Percentiles rank a stretch among this genome's conserved stretches.
Conservation (phyloP, 2,888 invertebrate genomes). For the Tenthredo scrophulariae region DNA sequence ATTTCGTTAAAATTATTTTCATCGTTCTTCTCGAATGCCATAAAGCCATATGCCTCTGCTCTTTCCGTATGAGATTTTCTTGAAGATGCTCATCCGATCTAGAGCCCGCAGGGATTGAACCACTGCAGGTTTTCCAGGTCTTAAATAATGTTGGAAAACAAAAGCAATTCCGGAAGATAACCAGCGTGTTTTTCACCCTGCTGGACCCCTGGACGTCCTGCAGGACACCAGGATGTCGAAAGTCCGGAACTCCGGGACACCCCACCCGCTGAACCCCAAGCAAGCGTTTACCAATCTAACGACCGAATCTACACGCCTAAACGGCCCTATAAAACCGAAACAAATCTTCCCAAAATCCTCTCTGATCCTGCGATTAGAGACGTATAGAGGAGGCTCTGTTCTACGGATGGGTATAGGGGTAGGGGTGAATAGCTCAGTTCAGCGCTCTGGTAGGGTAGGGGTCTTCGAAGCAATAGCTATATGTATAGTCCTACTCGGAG, state of each 20-base stretch:
- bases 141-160: conserved; percentile 46
- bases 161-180: conserved; percentile 32
- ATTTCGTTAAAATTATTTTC: neutral
- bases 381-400: conserved; percentile 51
- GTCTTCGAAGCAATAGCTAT: conserved; percentile 24
- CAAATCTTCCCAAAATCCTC: conserved; percentile 73
- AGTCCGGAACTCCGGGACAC: conserved; percentile 45
- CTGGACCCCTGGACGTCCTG: conserved; percentile 33
- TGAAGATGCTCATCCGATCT: neutral
- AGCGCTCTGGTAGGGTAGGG: conserved; percentile 35
- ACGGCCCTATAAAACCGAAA: conserved; percentile 74
- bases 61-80: neutral
- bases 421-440: conserved; percentile 44
- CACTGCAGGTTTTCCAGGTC: conserved; percentile 1
- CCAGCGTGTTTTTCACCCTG: conserved; percentile 27
- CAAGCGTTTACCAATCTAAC: conserved; percentile 71
- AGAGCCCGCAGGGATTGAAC: neutral
- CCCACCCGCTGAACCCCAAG: conserved; percentile 47
- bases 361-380: conserved; percentile 55
- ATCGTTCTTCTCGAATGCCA: neutral
- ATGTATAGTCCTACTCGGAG: conserved; percentile 37
- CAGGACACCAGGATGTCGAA: conserved; percentile 8
- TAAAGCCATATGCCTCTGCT: no score
- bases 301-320: conserved; percentile 75
- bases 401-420: conserved; percentile 17